Evolutionary conservation across 2,113 vertebrate genomes (phyloP).

Genomic region (Sigmodon hispidus): DNA sequence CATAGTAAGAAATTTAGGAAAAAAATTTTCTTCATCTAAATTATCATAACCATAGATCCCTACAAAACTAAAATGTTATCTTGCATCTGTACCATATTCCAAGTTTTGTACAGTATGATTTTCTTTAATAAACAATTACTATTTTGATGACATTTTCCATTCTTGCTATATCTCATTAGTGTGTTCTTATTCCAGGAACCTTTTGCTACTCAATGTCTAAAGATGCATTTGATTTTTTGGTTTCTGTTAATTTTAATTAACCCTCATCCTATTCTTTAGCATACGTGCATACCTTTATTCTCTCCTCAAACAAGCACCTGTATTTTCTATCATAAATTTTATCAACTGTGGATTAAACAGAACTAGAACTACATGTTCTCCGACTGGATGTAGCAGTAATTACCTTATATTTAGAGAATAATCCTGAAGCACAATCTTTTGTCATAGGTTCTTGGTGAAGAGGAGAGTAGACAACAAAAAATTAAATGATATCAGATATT

Average conservation of each 20-base stretch:
- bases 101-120: not conserved
- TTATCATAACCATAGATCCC: constrained; percentile 34
- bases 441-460: not conserved
- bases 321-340: not conserved
- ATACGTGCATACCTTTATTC: not conserved
- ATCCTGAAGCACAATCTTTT: not conserved
- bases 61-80: constrained; percentile 1
- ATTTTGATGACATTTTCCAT: not conserved
- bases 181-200: not conserved
- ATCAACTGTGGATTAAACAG: not conserved
- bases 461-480: not conserved
- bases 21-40: constrained; percentile 15
- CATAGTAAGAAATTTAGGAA: constrained; percentile 55
- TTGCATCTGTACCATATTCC: not conserved
- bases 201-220: not conserved
- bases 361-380: not conserved
- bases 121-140: constrained; percentile 26
- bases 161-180: not conserved
- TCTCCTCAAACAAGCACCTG: constrained; percentile 9
- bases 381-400: not conserved
- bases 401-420: constrained; percentile 27
- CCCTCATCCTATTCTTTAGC: not conserved
- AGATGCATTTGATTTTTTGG: not conserved
- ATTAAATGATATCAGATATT: constrained; percentile 32
- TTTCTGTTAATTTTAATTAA: constrained; percentile 8